Evolutionary conservation across 2,888 invertebrate genomes (phyloP).

Genomic region (Hymenopus coronatus): DNA sequence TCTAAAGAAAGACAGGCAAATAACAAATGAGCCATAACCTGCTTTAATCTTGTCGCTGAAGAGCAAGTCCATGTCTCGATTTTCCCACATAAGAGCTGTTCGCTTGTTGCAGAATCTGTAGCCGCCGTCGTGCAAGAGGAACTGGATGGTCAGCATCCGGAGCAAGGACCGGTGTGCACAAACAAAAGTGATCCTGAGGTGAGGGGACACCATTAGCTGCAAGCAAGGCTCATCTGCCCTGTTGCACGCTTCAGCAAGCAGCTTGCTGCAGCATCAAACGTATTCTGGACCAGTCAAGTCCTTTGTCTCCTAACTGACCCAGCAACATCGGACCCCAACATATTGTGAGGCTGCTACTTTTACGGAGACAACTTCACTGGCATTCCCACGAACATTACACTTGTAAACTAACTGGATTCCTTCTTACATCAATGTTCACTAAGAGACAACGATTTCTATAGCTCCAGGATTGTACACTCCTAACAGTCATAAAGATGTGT

Average conservation of each 20-base stretch:
- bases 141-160: not conserved
- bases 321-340: not conserved
- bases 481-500: too few species aligned
- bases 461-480: too few species aligned
- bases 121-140: not conserved
- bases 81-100: not conserved
- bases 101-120: not conserved
- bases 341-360: not conserved
- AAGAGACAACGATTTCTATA: not conserved
- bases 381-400: not conserved
- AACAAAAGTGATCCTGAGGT: not conserved
- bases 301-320: not conserved
- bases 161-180: not conserved
- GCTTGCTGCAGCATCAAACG: not conserved
- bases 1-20: not conserved
- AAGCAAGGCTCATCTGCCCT: not conserved
- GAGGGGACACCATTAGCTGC: not conserved
- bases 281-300: not conserved
- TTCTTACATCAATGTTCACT: not conserved
- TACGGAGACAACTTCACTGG: not conserved
- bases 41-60: not conserved
- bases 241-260: not conserved
- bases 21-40: not conserved
- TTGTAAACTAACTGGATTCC: not conserved
- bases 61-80: not conserved